Evolutionary conservation across 2,797 vertebrate species (phyloP).

Genomic region (Peromyscus eremicus): DNA sequence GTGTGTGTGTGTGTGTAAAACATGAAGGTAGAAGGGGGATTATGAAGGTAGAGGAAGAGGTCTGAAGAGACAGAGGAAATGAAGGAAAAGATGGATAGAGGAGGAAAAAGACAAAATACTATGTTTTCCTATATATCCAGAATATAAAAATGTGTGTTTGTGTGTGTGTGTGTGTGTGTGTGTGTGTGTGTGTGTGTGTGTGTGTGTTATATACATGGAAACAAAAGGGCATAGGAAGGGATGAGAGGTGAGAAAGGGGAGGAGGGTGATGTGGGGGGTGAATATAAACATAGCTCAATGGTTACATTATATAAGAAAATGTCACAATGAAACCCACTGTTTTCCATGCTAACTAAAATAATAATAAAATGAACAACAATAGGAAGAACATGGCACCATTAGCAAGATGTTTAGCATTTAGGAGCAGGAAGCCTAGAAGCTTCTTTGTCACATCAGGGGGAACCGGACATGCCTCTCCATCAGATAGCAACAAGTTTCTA

Average conservation of each 20-base stretch:
- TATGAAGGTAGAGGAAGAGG: not conserved
- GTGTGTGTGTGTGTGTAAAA: not conserved
- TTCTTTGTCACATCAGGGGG: not conserved
- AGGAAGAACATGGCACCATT: not conserved
- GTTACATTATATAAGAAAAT: not conserved
- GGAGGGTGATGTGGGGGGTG: not conserved
- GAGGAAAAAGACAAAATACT: not conserved
- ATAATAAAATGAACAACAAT: not conserved
- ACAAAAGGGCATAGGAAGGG: not conserved
- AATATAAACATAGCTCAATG: not conserved
- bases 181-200: no score
- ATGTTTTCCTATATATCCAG: not conserved
- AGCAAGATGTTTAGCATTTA: constrained; percentile 48
- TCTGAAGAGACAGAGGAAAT: not conserved
- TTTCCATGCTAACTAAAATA: not conserved
- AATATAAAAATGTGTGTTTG: not conserved
- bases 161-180: not conserved
- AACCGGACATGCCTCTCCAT: not conserved
- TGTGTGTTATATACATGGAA: not conserved
- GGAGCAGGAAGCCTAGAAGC: constrained; percentile 9
- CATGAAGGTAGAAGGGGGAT: not conserved
- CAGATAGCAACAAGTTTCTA: constrained; percentile 38
- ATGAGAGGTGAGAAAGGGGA: not conserved
- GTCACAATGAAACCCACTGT: not conserved
- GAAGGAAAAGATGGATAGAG: no score